Evolutionary conservation across 2,888 invertebrate genomes (phyloP), one percentile per base, ranked within the genome.

Genomic region (Apodemia zela): DNA sequence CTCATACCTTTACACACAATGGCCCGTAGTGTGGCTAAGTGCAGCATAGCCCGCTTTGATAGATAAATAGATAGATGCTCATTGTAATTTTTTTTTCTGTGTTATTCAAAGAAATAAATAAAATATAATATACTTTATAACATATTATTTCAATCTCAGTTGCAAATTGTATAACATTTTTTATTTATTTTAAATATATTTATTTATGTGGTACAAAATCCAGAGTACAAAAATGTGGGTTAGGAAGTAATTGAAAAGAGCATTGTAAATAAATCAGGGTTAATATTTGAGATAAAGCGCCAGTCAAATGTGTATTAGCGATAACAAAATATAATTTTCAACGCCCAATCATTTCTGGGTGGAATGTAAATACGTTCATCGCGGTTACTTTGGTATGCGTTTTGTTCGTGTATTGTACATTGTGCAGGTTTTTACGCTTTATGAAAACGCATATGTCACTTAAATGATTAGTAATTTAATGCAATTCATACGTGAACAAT

Each of bases 241-340:
- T 8, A 33, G 33, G 17, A 13, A 51, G 13, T 51, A 11, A 10
- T 13, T 51, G 11, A 11, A 51, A 51, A 21, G 21, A 51, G 51
- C 18, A 21, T 51, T 51, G n/a, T 58, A 15, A 17, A 33, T 42
- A 42, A 21, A 42, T n/a, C 3, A 64, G 65, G 68, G 65, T 66
- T 65, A 64, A 51, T 45, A 58, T 51, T 63, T 2, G 63, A 67
- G 73, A 75, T 75, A 76, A 77, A 72, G 74, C 71, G 78, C 71
- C 79, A 80, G 63, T 78, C 73, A 80, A 83, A 79, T 76, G 72
- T 74, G 77, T 80, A 80, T 73, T 71, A 59, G 59, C 61, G 75
- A 73, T 76, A 78, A 78, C 66, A 71, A 15, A 10, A 7, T 54
- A 10, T 25, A 54, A 54, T 25, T 25, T 21, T 13, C 25, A 25